These are phyloP conservation scores for Acrocephalus scirpaceus DNA, from an alignment of 2,797 vertebrate species.

Conservation along the genomic window DNA sequence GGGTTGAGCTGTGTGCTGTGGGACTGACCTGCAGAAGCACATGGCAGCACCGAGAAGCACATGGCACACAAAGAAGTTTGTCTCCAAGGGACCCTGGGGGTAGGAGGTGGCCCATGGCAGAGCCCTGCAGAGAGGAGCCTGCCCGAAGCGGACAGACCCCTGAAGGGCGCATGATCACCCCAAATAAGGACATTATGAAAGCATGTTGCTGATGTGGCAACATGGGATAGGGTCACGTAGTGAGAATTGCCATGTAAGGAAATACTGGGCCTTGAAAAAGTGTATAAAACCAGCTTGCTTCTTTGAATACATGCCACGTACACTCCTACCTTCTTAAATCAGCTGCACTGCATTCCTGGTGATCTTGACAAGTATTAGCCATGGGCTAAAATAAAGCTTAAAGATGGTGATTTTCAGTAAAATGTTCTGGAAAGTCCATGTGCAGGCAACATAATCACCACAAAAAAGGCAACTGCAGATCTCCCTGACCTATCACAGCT, in stretches of 20 bases:
- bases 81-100: neutral
- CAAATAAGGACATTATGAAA: no score
- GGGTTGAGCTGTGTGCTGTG: neutral
- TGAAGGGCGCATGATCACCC: neutral
- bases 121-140: no score
- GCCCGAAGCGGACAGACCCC: neutral
- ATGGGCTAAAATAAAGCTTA: neutral
- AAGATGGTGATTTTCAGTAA: neutral
- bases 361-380: neutral
- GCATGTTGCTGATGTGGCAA: neutral
- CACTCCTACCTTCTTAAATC: neutral
- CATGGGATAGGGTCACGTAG: neutral
- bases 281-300: neutral
- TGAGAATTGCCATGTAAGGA: neutral
- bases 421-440: neutral
- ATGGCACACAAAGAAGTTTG: neutral
- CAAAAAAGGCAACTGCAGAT: neutral
- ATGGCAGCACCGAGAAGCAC: neutral
- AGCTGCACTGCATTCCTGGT: neutral
- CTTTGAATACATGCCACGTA: accelerated
- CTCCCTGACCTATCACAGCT: neutral
- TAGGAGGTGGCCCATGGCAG: neutral
- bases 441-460: neutral
- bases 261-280: neutral
- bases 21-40: neutral